Base-by-base conservation (phyloP, 2,113 vertebrate species). In the Sphaerodactylus townsendi region DNA sequence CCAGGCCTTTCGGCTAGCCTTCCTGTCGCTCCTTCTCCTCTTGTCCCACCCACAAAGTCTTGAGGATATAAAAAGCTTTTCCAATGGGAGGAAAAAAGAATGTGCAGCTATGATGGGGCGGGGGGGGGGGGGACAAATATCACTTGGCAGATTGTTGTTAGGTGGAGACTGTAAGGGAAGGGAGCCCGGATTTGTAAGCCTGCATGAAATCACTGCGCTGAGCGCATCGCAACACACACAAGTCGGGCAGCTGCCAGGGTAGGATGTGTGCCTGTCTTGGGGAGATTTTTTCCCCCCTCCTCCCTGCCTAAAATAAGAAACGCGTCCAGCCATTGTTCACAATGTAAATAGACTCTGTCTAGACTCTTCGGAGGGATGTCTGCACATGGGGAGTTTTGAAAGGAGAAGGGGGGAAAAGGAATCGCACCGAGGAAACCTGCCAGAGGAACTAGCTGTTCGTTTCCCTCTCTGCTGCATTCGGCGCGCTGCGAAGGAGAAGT, bases 111-210 rank as follows among this genome's bases (percentile, higher is more conserved):
- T 90, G 71, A 94, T 82, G 35, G 15, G 28, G 94, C 84, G 35
- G 15, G 28, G 17, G 71, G 23, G 15, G 3, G 1, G 30, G 33
- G 75, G 4, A 62, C 37, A 23, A 39, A 62, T 64, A 39, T 64
- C 78, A 85, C 76, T 89, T 91, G 89, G 84, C 87, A 93, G 92
- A 74, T 87, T 87, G 90, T 86, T 73, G 65, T 91, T 79, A 91
- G 90, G 46, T 41, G 86, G 83, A 83, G 86, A 71, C 88, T 75
- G 87, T 84, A 68, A 69, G 86, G 73, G 89, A 84, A 82, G 37
- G 28, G 84, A 92, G 86, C 41, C 15, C 13, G 59, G 25, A 2
- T 33, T 81, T n/a, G 33, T 71, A 83, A 77, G 66, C 1, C 39
- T 65, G 71, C 1, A 30, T 84, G 91, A 93, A 94, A 81, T 92